These are phyloP conservation scores for Phalacrocorax brasilianus DNA, from an alignment of 2,113 vertebrate genomes.

Conservation along the genomic window DNA sequence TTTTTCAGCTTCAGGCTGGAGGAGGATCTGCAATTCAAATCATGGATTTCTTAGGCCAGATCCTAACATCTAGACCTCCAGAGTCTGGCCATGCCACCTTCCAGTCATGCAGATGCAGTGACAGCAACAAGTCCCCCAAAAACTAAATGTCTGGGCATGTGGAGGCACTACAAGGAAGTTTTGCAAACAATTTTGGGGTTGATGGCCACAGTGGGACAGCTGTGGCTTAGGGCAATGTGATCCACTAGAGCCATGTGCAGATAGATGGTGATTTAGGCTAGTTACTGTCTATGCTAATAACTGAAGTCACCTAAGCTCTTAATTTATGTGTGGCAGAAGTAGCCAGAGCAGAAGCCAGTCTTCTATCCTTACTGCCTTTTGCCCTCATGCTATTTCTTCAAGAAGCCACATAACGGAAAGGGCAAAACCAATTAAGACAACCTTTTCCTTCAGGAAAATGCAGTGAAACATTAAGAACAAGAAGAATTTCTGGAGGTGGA, in stretches of 20 bases:
- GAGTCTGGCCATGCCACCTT: not conserved
- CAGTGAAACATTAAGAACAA: not conserved
- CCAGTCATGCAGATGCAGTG: not conserved
- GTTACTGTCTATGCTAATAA: not conserved
- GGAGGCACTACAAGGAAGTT: not conserved
- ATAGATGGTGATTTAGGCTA: not conserved
- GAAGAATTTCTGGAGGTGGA: not conserved
- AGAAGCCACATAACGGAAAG: not conserved
- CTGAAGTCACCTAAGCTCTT: not conserved
- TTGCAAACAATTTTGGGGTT: not conserved
- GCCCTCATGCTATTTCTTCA: not conserved
- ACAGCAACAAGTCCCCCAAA: not conserved
- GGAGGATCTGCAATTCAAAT: constrained; percentile 68
- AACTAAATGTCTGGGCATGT: not conserved
- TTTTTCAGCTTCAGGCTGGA: constrained; percentile 80
- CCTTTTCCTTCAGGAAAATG: not conserved
- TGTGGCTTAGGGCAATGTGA: not conserved
- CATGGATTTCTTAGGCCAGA: not conserved
- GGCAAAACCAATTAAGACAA: not conserved
- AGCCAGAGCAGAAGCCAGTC: not conserved
- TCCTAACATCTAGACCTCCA: not conserved
- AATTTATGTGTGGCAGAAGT: not conserved
- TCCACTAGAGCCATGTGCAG: not conserved
- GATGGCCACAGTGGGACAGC: not conserved
- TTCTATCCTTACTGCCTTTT: not conserved